Conservation (phyloP, 2,797 vertebrate genomes). For the Cryptoprocta ferox region DNA sequence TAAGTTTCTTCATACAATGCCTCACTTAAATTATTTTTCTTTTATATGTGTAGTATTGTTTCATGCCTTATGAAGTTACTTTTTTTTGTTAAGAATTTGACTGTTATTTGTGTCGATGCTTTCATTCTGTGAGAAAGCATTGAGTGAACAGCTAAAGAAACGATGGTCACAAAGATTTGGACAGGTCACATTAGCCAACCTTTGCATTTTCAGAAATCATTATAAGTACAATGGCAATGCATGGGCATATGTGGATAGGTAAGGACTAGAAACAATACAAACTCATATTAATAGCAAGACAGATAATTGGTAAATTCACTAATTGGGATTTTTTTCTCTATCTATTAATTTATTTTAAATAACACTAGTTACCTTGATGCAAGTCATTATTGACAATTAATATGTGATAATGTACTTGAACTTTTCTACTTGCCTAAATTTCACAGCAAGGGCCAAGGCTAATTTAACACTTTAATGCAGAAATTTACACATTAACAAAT, state of each 20-base stretch:
- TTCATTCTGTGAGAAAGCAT: conserved; percentile 73
- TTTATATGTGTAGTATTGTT: conserved; percentile 73
- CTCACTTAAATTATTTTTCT: conserved; percentile 68
- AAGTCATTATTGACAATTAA: conserved; percentile 70
- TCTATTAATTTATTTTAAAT: conserved; percentile 69
- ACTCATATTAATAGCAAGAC: neutral
- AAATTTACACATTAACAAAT: conserved; percentile 57
- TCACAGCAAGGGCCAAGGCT: conserved; percentile 55
- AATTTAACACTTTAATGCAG: conserved; percentile 57
- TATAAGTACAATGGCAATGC: conserved; percentile 28
- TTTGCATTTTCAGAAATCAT: conserved; percentile 57
- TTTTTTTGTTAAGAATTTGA: conserved; percentile 79
- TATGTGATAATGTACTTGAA: conserved; percentile 71
- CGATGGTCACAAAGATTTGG: conserved; percentile 40
- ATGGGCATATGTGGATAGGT: neutral
- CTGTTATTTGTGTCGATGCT: conserved; percentile 78
- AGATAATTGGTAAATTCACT: conserved; percentile 56
- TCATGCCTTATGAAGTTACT: conserved; percentile 65
- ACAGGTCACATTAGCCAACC: conserved; percentile 63
- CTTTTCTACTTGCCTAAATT: conserved; percentile 64
- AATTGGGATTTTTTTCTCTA: conserved; percentile 63
- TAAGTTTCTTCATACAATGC: conserved; percentile 65
- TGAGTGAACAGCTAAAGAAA: conserved; percentile 48
- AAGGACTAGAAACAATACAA: conserved; percentile 17
- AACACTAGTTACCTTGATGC: conserved; percentile 51